Percentiles rank a stretch among this genome's conserved stretches.
Conservation (phyloP, 2,888 invertebrate species). For the Aleiodes testaceus region DNA sequence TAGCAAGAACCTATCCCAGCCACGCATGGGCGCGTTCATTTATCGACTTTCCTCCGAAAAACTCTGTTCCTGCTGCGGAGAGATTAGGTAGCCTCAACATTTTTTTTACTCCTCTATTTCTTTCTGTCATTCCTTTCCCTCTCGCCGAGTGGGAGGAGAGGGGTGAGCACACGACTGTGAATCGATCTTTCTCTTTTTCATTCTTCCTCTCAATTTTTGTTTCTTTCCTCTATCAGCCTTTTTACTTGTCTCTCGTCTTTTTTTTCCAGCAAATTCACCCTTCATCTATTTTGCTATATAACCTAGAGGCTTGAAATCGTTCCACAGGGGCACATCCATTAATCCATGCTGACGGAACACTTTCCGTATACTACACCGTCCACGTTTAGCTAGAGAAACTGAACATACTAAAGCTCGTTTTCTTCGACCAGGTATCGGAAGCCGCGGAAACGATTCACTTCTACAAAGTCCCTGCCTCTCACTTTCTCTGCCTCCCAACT, state of each 20-base stretch:
- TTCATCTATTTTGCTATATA: constrained; percentile 29
- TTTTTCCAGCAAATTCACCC: constrained; percentile 35
- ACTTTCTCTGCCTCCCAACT: constrained; percentile 44
- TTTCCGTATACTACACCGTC: constrained; percentile 55
- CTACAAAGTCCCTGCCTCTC: not conserved
- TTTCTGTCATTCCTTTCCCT: not conserved
- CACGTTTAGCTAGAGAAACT: constrained; percentile 50
- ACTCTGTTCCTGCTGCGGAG: constrained; percentile 60
- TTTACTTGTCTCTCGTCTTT: constrained; percentile 33
- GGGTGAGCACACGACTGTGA: not conserved
- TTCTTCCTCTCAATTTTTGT: not conserved
- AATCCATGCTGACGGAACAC: constrained; percentile 58
- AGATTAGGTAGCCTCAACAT: constrained; percentile 58
- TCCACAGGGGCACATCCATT: constrained; percentile 50
- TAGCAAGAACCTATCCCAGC: constrained; percentile 16
- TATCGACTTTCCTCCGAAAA: constrained; percentile 58
- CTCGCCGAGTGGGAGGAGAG: not conserved
- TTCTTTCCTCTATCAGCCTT: not conserved
- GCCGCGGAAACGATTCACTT: constrained; percentile 47
- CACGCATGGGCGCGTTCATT: constrained; percentile 66
- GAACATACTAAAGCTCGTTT: constrained; percentile 38
- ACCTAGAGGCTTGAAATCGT: constrained; percentile 38
- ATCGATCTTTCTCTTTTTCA: constrained; percentile 4
- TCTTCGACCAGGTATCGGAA: constrained; percentile 49
- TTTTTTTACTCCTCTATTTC: constrained; percentile 30